Percentiles rank a stretch among this genome's conserved stretches.
phyloP scores from a whole-genome alignment of 2,113 vertebrate genomes.

The Turnix velox region DNA sequence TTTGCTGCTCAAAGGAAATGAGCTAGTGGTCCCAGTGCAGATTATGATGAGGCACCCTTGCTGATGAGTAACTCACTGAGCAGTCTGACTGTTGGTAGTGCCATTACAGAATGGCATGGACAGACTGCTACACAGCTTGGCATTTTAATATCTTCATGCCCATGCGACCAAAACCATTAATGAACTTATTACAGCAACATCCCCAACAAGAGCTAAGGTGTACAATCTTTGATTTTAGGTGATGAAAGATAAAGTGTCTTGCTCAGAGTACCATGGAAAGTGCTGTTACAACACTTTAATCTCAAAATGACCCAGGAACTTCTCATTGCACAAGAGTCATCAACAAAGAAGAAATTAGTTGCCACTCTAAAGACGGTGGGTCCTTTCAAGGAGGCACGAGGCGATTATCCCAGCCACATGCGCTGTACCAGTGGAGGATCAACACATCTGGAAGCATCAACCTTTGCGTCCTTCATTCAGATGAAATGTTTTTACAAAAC shows the following conservation, averaged over 20 bases:
- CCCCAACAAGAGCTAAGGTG: not conserved
- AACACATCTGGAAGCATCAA: not conserved
- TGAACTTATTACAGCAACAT: not conserved
- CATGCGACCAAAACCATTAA: not conserved
- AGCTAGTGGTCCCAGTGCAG: not conserved
- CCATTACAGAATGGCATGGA: not conserved
- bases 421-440: accelerated
- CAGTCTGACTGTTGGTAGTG: not conserved
- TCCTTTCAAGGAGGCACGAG: not conserved
- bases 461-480: not conserved
- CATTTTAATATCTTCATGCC: not conserved
- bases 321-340: not conserved
- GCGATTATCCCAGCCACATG: not conserved
- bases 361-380: accelerated
- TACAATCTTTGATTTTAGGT: not conserved
- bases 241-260: not conserved
- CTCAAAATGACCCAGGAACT: not conserved
- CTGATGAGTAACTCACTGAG: not conserved
- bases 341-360: not conserved
- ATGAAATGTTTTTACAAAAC: not conserved
- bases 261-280: not conserved
- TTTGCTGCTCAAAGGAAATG: not conserved
- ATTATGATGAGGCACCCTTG: not conserved
- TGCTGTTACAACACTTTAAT: not conserved
- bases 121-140: accelerated